These are phyloP conservation scores for Chitala chitala DNA, from an alignment of 2,113 vertebrate species.

Conservation along the genomic window DNA sequence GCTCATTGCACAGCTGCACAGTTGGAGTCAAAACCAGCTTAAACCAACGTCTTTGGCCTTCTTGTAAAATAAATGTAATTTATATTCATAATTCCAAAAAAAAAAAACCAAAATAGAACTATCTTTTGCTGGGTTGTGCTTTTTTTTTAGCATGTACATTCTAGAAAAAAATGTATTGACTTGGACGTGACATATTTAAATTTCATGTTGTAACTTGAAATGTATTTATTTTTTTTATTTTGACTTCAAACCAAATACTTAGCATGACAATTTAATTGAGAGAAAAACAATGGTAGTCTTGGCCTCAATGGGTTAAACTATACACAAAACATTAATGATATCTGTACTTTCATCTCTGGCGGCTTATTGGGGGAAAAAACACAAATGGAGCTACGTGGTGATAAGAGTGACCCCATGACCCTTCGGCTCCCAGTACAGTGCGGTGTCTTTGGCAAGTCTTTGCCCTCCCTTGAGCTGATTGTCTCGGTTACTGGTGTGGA, in stretches of 20 bases:
- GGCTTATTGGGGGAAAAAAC: background rate
- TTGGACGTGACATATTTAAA: background rate
- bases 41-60: background rate
- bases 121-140: no score
- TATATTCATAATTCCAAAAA: background rate
- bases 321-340: background rate
- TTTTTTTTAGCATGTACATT: background rate
- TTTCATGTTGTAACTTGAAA: conserved; percentile 22
- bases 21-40: background rate
- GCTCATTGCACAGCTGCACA: background rate
- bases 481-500: no score
- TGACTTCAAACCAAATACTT: conserved; percentile 11
- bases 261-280: no score
- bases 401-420: background rate
- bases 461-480: background rate
- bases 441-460: background rate
- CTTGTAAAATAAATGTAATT: background rate
- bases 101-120: background rate
- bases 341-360: background rate
- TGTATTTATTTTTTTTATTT: conserved; percentile 17
- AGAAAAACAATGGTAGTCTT: background rate
- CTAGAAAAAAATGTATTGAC: background rate
- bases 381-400: background rate
- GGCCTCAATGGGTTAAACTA: background rate
- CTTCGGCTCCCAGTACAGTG: background rate